phyloP scores from a whole-genome alignment of 2,113 vertebrate genomes.

The Stomatorhinus ivindoensis region DNA sequence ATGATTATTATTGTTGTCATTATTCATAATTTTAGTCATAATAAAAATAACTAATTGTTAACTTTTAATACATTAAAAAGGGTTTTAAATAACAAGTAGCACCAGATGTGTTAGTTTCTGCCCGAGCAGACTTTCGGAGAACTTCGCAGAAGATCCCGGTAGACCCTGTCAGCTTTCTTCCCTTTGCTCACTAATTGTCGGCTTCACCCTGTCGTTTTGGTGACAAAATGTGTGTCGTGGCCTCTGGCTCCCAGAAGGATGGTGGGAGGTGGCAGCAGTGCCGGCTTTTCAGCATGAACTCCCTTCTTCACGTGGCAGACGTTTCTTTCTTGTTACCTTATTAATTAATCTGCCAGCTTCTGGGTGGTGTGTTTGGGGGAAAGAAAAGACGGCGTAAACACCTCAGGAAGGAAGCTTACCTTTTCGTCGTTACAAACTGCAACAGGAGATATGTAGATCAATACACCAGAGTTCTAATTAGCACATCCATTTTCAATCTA shows the following conservation, averaged over 20 bases:
- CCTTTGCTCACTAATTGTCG: constrained; percentile 8
- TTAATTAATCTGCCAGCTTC: constrained; percentile 1
- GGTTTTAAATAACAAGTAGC: neutral
- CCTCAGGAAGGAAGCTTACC: neutral
- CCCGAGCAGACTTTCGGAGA: neutral
- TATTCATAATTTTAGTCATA: neutral
- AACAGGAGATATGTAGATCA: neutral
- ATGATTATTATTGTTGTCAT: neutral
- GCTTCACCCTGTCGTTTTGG: neutral
- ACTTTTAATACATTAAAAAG: neutral
- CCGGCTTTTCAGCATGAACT: neutral
- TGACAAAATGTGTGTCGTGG: neutral
- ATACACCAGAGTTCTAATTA: neutral
- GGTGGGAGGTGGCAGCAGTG: too few relatives aligned
- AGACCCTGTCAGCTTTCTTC: neutral
- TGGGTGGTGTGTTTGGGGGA: neutral
- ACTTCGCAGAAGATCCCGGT: neutral
- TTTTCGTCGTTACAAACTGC: neutral
- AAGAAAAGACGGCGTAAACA: neutral
- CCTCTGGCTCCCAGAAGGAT: neutral
- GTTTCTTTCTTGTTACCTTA: neutral
- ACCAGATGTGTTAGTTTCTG: neutral
- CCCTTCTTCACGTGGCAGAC: neutral
- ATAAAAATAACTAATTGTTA: neutral
- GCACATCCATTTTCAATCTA: neutral